Evolutionary conservation across 1,140 invertebrate species (phyloP).

Genomic region (Calosoma granatense): DNA sequence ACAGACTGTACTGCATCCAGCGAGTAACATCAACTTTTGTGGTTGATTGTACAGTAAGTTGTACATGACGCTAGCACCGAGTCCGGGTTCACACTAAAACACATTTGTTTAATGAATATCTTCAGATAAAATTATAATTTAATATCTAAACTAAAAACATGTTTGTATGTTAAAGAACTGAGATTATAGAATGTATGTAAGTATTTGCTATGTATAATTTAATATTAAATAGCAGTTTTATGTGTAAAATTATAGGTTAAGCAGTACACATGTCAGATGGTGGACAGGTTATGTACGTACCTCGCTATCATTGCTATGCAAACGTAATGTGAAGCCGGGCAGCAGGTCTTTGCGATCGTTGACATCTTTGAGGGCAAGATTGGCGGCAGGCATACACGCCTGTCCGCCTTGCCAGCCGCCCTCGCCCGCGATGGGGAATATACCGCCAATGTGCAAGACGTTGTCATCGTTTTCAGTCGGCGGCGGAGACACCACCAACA

Average conservation of each 20-base stretch:
- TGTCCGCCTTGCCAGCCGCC: constrained; percentile 94
- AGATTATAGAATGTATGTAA: not conserved
- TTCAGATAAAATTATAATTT: constrained; percentile 13
- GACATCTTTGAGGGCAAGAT: constrained; percentile 91
- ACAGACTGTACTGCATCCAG: constrained; percentile 98
- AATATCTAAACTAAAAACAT: constrained; percentile 12
- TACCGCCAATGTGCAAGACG: constrained; percentile 91
- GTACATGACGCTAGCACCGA: constrained; percentile 96
- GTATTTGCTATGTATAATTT: not conserved
- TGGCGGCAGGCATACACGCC: constrained; percentile 90
- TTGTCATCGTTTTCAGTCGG: constrained; percentile 42
- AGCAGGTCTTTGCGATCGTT: constrained; percentile 83
- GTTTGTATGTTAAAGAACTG: not conserved
- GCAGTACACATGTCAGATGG: too few species aligned
- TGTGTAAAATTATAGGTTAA: too few species aligned
- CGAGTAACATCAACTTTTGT: constrained; percentile 89
- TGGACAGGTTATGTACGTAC: too few species aligned
- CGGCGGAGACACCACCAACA: constrained; percentile 17
- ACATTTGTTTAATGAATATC: too few species aligned
- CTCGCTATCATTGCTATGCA: constrained; percentile 96
- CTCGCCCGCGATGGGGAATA: constrained; percentile 91
- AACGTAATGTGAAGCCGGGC: constrained; percentile 79
- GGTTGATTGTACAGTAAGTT: constrained; percentile 95
- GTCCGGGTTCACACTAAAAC: constrained; percentile 91
- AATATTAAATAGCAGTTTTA: too few species aligned